These are phyloP conservation scores for Pseudococcus viburni DNA, from an alignment of 2,888 invertebrate species.

Conservation along the genomic window DNA sequence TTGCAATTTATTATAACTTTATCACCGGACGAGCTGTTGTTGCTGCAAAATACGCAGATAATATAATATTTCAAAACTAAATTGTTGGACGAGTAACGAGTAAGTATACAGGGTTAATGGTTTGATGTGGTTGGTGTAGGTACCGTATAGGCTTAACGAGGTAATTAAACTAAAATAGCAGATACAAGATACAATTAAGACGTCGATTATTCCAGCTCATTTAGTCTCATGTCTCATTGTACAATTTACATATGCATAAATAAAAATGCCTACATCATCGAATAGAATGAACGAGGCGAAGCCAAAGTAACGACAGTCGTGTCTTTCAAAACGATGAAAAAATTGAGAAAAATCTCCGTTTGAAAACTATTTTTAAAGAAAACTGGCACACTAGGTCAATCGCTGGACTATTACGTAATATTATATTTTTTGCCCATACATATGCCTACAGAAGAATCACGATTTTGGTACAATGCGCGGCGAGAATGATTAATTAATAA, in stretches of 20 bases:
- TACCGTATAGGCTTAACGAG: not conserved
- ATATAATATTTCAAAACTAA: not conserved
- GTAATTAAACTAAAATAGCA: not conserved
- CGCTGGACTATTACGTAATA: not conserved
- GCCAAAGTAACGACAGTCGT: not conserved
- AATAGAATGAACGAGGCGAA: constrained; percentile 21
- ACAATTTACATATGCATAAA: too few relatives aligned
- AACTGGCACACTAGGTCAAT: constrained; percentile 30
- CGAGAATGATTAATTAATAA: constrained; percentile 40
- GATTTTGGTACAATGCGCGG: not conserved
- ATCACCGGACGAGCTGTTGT: not conserved
- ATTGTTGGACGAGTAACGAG: not conserved
- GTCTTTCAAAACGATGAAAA: not conserved
- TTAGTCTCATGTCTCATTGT: not conserved
- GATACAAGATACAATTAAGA: not conserved
- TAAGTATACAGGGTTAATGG: not conserved
- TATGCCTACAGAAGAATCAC: constrained; percentile 28
- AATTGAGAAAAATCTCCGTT: not conserved
- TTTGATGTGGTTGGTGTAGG: not conserved
- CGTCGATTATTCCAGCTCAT: constrained; percentile 14
- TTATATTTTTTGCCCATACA: not conserved
- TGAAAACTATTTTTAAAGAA: not conserved
- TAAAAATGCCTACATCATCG: constrained; percentile 25
- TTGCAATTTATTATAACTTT: too few relatives aligned
- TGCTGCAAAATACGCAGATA: not conserved